A percentile compares a stretch with the other conserved stretches of the same genome.
These are phyloP conservation scores for Drosophila rufa DNA, from an alignment of 1,140 invertebrate species.

Conservation along the genomic window DNA sequence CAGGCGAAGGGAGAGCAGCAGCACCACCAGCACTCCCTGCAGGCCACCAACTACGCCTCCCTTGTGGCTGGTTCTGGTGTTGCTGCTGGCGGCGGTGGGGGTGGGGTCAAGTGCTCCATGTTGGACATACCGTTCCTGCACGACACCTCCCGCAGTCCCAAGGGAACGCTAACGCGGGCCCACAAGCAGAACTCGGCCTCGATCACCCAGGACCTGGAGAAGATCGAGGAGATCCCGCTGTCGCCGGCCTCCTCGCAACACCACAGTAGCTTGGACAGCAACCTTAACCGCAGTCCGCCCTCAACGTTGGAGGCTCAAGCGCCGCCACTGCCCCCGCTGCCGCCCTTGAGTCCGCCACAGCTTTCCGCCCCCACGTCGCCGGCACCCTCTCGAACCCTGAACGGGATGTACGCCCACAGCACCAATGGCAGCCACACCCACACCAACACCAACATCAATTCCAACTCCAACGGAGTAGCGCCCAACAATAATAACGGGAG, in stretches of 20 bases:
- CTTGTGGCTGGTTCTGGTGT: constrained; percentile 55
- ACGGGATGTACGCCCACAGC: constrained; percentile 57
- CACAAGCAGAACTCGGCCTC: constrained; percentile 91
- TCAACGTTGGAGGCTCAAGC: constrained; percentile 75
- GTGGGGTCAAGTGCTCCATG: constrained; percentile 62
- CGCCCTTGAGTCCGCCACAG: constrained; percentile 56
- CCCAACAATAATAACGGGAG: constrained; percentile 41
- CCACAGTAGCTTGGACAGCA: constrained; percentile 81
- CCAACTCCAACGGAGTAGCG: constrained; percentile 12
- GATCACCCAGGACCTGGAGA: constrained; percentile 89
- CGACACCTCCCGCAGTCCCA: constrained; percentile 76
- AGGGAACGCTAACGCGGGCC: constrained; percentile 80
- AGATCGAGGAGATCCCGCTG: constrained; percentile 89
- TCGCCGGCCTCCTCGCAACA: constrained; percentile 83
- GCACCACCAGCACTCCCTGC: constrained; percentile 74
- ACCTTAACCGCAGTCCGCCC: constrained; percentile 81
- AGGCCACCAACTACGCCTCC: constrained; percentile 63
- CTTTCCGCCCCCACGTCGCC: constrained; percentile 78
- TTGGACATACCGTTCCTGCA: constrained; percentile 77
- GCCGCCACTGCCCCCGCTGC: constrained; percentile 46
- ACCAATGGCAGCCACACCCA: constrained; percentile 15
- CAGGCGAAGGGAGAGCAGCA: constrained; percentile 73
- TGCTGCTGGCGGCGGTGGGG: constrained; percentile 29
- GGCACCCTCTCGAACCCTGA: constrained; percentile 70
- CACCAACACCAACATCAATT: constrained; percentile 22